phyloP scores from a whole-genome alignment of 2,797 vertebrate species.

The Aquila chrysaetos region DNA sequence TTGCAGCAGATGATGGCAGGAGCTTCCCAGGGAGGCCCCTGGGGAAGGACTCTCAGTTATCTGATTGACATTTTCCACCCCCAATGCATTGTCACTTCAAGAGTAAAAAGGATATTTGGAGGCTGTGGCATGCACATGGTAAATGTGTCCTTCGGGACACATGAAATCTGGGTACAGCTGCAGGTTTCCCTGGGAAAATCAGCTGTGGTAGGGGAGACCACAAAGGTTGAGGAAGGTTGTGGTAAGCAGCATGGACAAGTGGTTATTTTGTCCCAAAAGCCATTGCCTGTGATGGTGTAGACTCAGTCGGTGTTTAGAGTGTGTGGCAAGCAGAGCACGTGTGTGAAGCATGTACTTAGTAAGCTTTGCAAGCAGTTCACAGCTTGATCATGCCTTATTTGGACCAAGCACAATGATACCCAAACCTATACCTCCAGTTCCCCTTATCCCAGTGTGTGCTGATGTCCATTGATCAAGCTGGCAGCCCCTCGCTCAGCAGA shows the following conservation, averaged over 20 bases:
- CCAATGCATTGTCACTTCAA: not conserved
- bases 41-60: not conserved
- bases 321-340: not conserved
- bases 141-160: not conserved
- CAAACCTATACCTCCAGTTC: not conserved
- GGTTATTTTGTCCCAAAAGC: not conserved
- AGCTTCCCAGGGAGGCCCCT: not conserved
- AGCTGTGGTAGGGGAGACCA: not conserved
- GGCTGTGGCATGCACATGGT: too few relatives aligned
- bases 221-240: not conserved
- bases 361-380: not conserved
- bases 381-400: accelerated
- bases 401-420: not conserved
- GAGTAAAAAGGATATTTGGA: not conserved
- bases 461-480: not conserved
- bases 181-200: not conserved
- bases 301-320: accelerated
- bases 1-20: not conserved
- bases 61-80: not conserved
- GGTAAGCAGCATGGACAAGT: not conserved
- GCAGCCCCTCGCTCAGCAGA: not conserved
- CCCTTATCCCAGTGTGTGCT: not conserved
- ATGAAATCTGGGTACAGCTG: not conserved
- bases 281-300: accelerated
- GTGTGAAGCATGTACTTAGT: not conserved